Evolutionary conservation across 2,797 vertebrate species (phyloP), one percentile per base, ranked within the genome.

Genomic region (Bradypodion ventrale): DNA sequence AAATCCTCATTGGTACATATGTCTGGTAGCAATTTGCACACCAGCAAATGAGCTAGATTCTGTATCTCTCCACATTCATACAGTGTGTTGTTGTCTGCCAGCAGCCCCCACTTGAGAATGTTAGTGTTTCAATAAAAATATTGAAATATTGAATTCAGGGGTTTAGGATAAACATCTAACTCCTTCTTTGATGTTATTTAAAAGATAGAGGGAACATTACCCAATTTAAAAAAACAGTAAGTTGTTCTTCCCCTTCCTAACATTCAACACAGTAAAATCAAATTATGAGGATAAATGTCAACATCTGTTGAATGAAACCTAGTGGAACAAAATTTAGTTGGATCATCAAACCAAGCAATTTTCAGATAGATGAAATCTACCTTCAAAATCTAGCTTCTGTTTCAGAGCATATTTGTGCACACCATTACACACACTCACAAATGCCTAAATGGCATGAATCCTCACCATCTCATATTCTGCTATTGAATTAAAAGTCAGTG

Each of bases 321-420:
- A 59, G 25, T 32, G 52, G 29, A 73, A 32, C 46, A 56, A 15
- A 35, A 46, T 56, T 49, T 27, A 42, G 37, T 32, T 82, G 19
- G 69, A 35, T 82, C 37, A 44, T 59, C 10, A 27, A 63, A 16
- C 56, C n/a, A 62, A n/a, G n/a, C n/a, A n/a, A n/a, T n/a, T 73
- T 32, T 8, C 12, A 46, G 9, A 72, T 60, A 32, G 60, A 23
- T 46, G 62, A 25, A 62, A n/a, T 16, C 35, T 62, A 79, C 49
- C 56, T 62, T 82, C 27, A 49, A 80, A 70, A 70, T 10, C n/a
- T 25, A 46, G 49, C 12, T 78, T 78, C 44, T 37, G 12, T 44
- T 49, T 73, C 80, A 63, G 3, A 82, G 29, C 69, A 81, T 46
- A 73, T 82, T 62, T 73, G 27, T 79, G 19, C 60, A 74, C 62